Evolutionary conservation across 2,113 vertebrate species (phyloP).

Genomic region (Beaufortia kweichowensis): DNA sequence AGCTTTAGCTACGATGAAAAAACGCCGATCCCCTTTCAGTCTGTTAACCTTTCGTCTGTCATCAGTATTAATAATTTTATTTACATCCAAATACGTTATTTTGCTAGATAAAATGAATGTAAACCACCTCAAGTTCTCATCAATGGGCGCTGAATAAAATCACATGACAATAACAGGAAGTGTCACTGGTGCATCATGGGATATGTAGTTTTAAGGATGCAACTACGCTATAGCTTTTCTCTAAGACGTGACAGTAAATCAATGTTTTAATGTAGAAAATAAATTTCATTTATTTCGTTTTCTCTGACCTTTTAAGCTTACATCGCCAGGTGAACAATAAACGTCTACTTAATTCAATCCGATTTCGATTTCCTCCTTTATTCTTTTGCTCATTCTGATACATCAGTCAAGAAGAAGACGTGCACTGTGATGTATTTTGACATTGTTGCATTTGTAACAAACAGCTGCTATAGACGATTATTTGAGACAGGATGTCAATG

Average conservation of each 20-base stretch:
- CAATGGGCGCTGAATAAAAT: constrained; percentile 57
- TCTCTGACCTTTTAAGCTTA: not conserved
- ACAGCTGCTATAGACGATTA: constrained; percentile 44
- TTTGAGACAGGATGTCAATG: constrained; percentile 60
- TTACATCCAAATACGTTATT: not conserved
- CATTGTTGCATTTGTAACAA: constrained; percentile 53
- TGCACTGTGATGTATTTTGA: constrained; percentile 55
- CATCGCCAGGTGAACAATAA: constrained; percentile 22
- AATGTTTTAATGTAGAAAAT: not conserved
- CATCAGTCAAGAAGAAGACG: constrained; percentile 24
- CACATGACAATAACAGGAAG: constrained; percentile 74
- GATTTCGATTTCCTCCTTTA: constrained; percentile 18
- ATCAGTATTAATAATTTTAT: not conserved
- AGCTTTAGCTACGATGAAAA: not conserved
- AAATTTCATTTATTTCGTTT: too few species aligned
- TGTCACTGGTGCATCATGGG: constrained; percentile 60
- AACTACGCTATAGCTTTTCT: too few species aligned
- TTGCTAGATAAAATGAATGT: not conserved
- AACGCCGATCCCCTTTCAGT: not conserved
- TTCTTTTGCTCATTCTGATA: constrained; percentile 21
- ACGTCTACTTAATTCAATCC: constrained; percentile 3
- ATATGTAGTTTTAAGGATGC: constrained; percentile 66
- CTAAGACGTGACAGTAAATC: not conserved
- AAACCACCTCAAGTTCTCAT: constrained; percentile 1
- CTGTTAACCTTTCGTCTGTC: not conserved